phyloP scores from a whole-genome alignment of 2,797 vertebrate species.

The Sibirionetta formosa region DNA sequence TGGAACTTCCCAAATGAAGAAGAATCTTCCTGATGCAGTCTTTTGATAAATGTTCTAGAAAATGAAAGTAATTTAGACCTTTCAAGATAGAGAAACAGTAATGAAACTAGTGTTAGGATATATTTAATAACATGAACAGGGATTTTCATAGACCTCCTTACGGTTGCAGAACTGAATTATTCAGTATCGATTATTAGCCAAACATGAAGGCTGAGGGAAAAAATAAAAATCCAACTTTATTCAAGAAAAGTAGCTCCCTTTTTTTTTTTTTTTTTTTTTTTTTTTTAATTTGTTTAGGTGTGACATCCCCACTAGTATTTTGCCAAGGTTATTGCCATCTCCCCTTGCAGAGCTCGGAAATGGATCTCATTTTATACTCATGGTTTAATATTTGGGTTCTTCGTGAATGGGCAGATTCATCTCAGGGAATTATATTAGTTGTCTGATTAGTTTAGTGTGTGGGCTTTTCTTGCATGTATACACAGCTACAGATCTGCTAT shows the following conservation, averaged over 20 bases:
- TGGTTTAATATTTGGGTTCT: not conserved
- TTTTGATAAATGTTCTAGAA: not conserved
- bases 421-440: not conserved
- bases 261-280: not conserved
- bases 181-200: slow-evolving; percentile 10
- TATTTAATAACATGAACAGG: slow-evolving; percentile 14
- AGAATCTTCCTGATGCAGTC: not conserved
- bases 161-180: slow-evolving; percentile 24
- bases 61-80: not conserved
- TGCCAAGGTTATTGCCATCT: not conserved
- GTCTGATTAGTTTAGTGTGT: not conserved
- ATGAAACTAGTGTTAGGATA: not conserved
- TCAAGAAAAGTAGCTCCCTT: not conserved
- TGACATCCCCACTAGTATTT: not conserved
- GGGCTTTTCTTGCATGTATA: not conserved
- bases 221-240: not conserved
- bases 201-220: not conserved
- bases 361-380: not conserved
- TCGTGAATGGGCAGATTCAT: not conserved
- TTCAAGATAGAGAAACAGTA: not conserved
- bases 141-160: not conserved
- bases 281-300: not conserved
- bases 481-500: not conserved
- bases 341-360: not conserved
- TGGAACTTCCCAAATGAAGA: not conserved